phyloP scores from a whole-genome alignment of 2,888 invertebrate species.

The Tetragonisca angustula region DNA sequence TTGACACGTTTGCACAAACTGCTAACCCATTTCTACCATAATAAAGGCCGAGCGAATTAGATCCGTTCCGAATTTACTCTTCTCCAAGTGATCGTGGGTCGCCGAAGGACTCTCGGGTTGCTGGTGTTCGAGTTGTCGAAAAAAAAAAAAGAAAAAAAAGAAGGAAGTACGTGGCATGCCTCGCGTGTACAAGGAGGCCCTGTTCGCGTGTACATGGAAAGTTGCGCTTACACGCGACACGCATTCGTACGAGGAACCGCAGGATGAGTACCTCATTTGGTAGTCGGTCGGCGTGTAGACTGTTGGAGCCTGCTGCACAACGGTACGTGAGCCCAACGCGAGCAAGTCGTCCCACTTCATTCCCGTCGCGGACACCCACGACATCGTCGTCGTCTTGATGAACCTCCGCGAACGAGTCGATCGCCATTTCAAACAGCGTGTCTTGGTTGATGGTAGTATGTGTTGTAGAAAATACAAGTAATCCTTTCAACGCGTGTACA shows the following conservation, averaged over 20 bases:
- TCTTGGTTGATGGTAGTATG: no score
- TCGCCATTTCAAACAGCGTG: not conserved
- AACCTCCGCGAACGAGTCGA: not conserved
- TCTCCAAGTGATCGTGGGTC: not conserved
- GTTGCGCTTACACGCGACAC: conserved; percentile 35
- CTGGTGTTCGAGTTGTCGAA: not conserved
- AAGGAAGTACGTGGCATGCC: conserved; percentile 11
- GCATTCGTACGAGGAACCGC: conserved; percentile 51
- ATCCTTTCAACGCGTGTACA: no score
- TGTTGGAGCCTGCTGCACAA: conserved; percentile 39
- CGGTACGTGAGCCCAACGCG: conserved; percentile 48
- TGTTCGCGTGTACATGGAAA: conserved; percentile 50
- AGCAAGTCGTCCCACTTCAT: conserved; percentile 25
- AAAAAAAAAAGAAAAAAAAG: no score
- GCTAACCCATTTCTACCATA: no score
- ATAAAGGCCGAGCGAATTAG: no score
- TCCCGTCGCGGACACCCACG: conserved; percentile 28
- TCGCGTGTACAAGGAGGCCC: conserved; percentile 15
- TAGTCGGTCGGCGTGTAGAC: conserved; percentile 55
- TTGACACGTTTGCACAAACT: no score
- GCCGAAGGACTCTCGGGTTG: not conserved
- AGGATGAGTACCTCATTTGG: conserved; percentile 56
- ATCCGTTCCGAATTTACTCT: no score
- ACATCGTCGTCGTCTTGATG: not conserved
- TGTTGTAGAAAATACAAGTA: no score